phyloP scores from a whole-genome alignment of 2,797 vertebrate genomes.

The Lacerta viridis region DNA sequence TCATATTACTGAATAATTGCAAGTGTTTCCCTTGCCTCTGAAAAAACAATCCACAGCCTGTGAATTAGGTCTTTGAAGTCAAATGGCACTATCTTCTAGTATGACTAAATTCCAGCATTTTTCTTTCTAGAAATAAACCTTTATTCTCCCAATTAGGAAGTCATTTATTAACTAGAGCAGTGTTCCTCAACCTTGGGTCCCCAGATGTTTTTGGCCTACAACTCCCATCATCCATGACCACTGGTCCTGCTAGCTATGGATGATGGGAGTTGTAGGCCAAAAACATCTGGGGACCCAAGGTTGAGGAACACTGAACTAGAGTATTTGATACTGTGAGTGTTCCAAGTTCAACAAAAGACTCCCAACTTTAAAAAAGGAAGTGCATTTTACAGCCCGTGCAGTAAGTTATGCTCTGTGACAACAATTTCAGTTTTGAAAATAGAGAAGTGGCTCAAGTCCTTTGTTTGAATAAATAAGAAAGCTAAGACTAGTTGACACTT shows the following conservation, averaged over 20 bases:
- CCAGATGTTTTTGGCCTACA: too few species aligned
- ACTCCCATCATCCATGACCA: too few species aligned
- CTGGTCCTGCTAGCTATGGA: too few species aligned
- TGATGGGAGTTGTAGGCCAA: too few species aligned
- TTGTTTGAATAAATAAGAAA: conserved; percentile 67
- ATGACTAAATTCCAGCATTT: not conserved
- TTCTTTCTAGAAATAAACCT: conserved; percentile 27
- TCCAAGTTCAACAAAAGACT: conserved; percentile 67
- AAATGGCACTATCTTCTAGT: not conserved
- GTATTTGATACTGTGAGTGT: conserved; percentile 43
- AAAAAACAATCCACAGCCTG: not conserved
- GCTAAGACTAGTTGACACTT: conserved; percentile 72
- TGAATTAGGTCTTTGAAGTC: not conserved
- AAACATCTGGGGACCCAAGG: too few species aligned
- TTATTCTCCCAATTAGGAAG: conserved; percentile 23
- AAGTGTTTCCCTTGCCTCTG: not conserved
- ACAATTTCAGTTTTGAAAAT: conserved; percentile 74
- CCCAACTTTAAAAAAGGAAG: conserved; percentile 78
- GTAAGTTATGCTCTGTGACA: conserved; percentile 72
- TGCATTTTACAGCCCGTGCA: conserved; percentile 15
- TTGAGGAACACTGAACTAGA: not conserved
- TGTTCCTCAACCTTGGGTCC: too few species aligned
- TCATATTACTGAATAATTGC: not conserved
- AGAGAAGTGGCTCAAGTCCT: conserved; percentile 72
- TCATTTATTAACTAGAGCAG: not conserved